Evolutionary conservation across 2,888 invertebrate species (phyloP), one percentile per base, ranked within the genome.

Genomic region (Parelbella ahira): DNA sequence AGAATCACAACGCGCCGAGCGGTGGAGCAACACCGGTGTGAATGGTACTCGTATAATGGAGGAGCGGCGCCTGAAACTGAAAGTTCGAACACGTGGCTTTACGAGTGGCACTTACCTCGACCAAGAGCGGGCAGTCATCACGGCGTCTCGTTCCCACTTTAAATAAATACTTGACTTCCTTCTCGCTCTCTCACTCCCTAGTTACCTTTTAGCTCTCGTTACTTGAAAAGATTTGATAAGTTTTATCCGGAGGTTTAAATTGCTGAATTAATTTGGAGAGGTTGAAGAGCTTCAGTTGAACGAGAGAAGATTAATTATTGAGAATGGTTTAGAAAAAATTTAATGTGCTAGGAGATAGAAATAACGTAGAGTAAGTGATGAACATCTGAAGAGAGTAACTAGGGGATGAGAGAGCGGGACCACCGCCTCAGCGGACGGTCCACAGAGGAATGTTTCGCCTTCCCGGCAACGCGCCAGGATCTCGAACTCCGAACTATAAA

Each of bases 141-240:
- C 68, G 64, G 56, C 70, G 76, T 80, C 84, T 84, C 83, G 83
- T 84, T 84, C 80, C 83, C 84, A 86, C 87, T 84, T 84, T 80
- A 74, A 56, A 76, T 45, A 48, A 60, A 73, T 61, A 75, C 72
- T 73, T 50, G 48, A 47, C 47, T 39, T 38, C 46, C 37, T 59
- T 73, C 81, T 77, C 83, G 77, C 81, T 84, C 84, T 82, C 83
- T 83, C 84, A 80, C 81, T 61, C 78, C 81, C 75, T 73, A 71
- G 63, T 62, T 56, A 56, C 62, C 62, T 60, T 59, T 57, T 50
- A 32, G 33, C 44, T 32, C 51, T 50, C 18, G 28, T 32, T 28
- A 43, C 46, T 49, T 13, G 41, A 49, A 38, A 44, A 28, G 30
- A 20, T 34, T 34, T 21, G 19, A 27, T 24, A 29, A 18, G 12